Evolutionary conservation across 2,113 vertebrate genomes (phyloP).

Genomic region (Plotosus lineatus): DNA sequence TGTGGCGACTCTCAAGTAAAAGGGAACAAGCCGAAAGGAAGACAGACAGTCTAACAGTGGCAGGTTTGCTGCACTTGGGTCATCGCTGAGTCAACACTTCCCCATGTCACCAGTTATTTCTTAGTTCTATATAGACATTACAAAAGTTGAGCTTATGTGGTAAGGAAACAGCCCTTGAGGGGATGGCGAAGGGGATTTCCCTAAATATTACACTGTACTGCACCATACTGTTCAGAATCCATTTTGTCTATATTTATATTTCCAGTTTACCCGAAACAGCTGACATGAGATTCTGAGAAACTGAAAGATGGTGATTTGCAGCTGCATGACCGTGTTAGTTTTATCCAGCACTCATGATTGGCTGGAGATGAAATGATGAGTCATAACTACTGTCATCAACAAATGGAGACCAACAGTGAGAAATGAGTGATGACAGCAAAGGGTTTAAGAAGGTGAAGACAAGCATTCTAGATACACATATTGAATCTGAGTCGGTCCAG

Average conservation of each 20-base stretch:
- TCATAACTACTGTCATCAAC: not conserved
- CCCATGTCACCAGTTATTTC: not conserved
- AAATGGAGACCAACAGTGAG: conserved; percentile 9
- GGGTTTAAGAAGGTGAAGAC: not conserved
- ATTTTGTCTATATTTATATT: not conserved
- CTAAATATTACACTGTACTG: not conserved
- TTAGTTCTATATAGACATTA: not conserved
- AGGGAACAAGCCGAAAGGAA: too few species aligned
- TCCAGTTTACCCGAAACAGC: not conserved
- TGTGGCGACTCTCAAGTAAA: too few species aligned
- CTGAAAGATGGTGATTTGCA: not conserved
- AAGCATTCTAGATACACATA: not conserved
- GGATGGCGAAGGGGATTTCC: not conserved
- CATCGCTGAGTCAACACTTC: conserved; percentile 1
- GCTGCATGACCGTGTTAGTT: not conserved
- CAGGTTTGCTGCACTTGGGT: not conserved
- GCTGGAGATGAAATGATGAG: conserved; percentile 5
- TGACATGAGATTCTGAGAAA: not conserved
- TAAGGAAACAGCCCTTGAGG: not conserved
- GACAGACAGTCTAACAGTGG: not conserved
- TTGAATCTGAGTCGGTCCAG: not conserved
- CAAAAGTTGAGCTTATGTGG: not conserved
- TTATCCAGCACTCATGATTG: not conserved
- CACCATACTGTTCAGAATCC: not conserved
- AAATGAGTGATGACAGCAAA: conserved; percentile 19